Evolutionary conservation across 1,140 invertebrate genomes (phyloP).

Genomic region (Homarus americanus): DNA sequence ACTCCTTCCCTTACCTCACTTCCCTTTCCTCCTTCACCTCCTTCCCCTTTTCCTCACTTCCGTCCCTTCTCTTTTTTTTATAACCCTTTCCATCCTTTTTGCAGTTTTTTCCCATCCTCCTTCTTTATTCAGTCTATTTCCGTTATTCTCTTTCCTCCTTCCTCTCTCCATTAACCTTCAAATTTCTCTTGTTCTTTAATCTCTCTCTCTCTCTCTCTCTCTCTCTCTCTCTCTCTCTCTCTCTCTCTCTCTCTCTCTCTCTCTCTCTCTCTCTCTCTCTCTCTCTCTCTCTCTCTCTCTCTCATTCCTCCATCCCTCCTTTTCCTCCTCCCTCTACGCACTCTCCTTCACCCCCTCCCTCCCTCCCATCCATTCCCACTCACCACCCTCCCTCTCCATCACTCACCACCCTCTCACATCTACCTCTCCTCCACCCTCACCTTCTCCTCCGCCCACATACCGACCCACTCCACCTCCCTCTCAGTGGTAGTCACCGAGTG

Average conservation of each 20-base stretch:
- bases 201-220: no score
- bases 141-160: no score
- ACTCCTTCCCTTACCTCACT: no score
- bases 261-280: not conserved
- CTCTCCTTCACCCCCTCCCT: not conserved
- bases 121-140: no score
- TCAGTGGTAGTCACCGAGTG: no score
- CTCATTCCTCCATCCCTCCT: not conserved
- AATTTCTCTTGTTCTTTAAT: not conserved
- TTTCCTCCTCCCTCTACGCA: not conserved
- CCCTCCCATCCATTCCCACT: not conserved
- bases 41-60: no score
- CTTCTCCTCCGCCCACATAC: not conserved
- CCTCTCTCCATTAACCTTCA: no score
- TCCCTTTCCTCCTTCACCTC: no score
- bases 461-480: no score
- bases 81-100: no score
- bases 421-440: not conserved
- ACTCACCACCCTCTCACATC: not conserved
- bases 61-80: no score
- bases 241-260: not conserved
- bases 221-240: not conserved
- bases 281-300: not conserved
- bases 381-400: not conserved
- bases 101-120: no score